Evolutionary conservation across 2,888 invertebrate species (phyloP).

Genomic region (Erannis defoliaria): DNA sequence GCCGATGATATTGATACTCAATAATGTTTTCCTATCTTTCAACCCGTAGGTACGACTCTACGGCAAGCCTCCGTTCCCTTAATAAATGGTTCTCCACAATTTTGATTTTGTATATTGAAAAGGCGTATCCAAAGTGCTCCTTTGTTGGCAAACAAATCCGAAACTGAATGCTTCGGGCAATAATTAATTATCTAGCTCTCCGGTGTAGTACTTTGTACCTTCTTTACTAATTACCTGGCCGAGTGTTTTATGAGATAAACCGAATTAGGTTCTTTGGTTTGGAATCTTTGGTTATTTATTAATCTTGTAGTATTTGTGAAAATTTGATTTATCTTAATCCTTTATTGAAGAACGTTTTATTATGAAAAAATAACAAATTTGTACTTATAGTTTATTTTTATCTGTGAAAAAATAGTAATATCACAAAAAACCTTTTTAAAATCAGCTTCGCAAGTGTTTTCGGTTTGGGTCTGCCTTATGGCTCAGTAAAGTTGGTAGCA

Average conservation of each 20-base stretch:
- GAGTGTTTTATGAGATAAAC: conserved; percentile 31
- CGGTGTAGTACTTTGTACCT: conserved; percentile 14
- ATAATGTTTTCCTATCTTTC: background rate
- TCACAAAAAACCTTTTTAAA: too few relatives aligned
- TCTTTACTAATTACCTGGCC: conserved; percentile 34
- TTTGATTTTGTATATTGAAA: conserved; percentile 70
- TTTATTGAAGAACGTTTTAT: too few relatives aligned
- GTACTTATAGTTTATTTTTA: too few relatives aligned
- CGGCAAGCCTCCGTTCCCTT: conserved; percentile 26
- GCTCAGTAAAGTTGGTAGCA: too few relatives aligned
- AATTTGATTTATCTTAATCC: too few relatives aligned
- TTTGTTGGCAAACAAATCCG: conserved; percentile 46
- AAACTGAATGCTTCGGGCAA: conserved; percentile 50
- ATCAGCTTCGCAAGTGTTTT: too few relatives aligned
- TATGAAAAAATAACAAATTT: too few relatives aligned
- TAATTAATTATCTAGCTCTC: conserved; percentile 60
- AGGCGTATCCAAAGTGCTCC: conserved; percentile 51
- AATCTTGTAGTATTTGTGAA: too few relatives aligned
- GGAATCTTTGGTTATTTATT: background rate
- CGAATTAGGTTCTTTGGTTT: background rate
- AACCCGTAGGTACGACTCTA: conserved; percentile 5
- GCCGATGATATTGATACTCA: too few relatives aligned
- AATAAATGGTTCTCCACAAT: conserved; percentile 61
- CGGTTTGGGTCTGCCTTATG: too few relatives aligned
- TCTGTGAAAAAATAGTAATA: too few relatives aligned